A percentile compares a stretch with the other conserved stretches of the same genome.
Conservation (phyloP, 2,797 vertebrate species). For the Alosa sapidissima region DNA sequence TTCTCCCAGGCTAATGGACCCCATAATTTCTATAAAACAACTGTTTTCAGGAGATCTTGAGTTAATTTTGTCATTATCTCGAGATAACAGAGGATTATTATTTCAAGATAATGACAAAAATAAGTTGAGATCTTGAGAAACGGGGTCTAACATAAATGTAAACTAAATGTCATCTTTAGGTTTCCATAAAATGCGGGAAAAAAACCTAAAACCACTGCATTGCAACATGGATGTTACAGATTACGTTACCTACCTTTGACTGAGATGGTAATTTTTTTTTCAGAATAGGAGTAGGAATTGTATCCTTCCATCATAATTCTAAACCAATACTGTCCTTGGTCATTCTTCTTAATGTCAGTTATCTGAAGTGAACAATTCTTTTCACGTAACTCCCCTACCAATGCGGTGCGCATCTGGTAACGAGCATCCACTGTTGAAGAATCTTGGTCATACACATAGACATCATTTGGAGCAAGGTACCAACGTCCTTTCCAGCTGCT, state of each 20-base stretch:
- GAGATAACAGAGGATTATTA: too few relatives aligned
- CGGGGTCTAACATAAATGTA: too few relatives aligned
- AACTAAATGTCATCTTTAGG: too few relatives aligned
- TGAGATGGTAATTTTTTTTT: slow-evolving; percentile 45
- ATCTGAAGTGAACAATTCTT: slow-evolving; percentile 71
- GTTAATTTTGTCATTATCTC: too few relatives aligned
- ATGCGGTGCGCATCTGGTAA: slow-evolving; percentile 52
- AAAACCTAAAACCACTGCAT: neutral
- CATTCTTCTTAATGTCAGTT: slow-evolving; percentile 51
- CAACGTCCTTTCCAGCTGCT: slow-evolving; percentile 61
- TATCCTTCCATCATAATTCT: slow-evolving; percentile 62
- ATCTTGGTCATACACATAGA: neutral
- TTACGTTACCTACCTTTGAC: slow-evolving; percentile 58
- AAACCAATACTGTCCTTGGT: slow-evolving; percentile 62
- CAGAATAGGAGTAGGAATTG: slow-evolving; percentile 43
- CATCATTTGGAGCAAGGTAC: slow-evolving; percentile 36
- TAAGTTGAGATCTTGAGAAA: too few relatives aligned
- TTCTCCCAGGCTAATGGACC: too few relatives aligned
- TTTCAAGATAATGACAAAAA: too few relatives aligned
- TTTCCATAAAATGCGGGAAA: neutral
- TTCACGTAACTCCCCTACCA: slow-evolving; percentile 59
- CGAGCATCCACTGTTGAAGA: slow-evolving; percentile 12
- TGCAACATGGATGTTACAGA: neutral
- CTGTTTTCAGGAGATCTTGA: too few relatives aligned
- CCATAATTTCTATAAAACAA: too few relatives aligned